phyloP scores from a whole-genome alignment of 2,113 vertebrate genomes.

The Neogale vison region DNA sequence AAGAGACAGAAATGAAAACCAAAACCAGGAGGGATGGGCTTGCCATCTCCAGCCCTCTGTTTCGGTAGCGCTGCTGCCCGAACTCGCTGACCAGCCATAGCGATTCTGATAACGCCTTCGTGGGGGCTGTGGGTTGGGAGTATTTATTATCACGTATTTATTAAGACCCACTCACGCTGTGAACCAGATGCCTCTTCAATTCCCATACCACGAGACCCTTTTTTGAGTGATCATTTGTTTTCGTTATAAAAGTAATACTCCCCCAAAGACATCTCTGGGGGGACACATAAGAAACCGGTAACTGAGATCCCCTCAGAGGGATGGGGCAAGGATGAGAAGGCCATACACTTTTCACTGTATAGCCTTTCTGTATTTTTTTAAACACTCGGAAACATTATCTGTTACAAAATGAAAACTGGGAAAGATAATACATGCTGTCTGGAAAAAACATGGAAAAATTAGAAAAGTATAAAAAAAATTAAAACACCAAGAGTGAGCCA shows the following conservation, averaged over 20 bases:
- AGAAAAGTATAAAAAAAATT: neutral
- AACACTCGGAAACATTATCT: conserved; percentile 21
- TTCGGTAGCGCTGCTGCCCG: neutral
- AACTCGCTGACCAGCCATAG: neutral
- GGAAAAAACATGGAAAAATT: neutral
- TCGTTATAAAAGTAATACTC: neutral
- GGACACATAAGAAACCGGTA: neutral
- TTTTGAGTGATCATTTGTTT: neutral
- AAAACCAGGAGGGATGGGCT: neutral
- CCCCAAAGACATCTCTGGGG: neutral
- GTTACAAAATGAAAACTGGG: neutral
- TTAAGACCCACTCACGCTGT: neutral
- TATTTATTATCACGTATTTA: neutral
- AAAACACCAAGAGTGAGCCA: neutral
- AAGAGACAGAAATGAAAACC: conserved; percentile 56
- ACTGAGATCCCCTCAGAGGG: neutral
- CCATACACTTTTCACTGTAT: neutral
- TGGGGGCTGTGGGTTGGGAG: fast-evolving
- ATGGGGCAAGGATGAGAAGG: neutral
- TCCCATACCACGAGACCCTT: neutral
- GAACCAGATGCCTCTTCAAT: neutral
- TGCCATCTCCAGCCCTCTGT: neutral
- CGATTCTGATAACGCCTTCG: neutral
- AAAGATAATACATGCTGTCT: neutral
- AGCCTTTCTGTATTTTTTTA: neutral